Evolutionary conservation across 2,888 invertebrate genomes (phyloP).

Genomic region (Carcina quercana): DNA sequence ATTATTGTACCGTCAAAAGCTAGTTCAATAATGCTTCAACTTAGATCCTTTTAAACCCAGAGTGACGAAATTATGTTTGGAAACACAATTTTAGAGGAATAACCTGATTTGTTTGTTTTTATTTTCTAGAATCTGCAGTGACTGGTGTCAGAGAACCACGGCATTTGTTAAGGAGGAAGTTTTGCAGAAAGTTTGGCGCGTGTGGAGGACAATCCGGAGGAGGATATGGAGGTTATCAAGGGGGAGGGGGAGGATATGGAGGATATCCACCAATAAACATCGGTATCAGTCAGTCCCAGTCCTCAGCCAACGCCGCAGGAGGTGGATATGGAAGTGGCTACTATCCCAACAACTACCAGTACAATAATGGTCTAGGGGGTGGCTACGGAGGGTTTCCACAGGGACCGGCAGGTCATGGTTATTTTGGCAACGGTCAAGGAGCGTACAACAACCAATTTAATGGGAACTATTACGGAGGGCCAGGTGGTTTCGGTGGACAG

Average conservation of each 20-base stretch:
- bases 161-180: slow-evolving; percentile 31
- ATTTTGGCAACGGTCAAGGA: slow-evolving; percentile 39
- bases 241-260: slow-evolving; percentile 20
- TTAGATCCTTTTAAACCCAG: no score
- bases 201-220: slow-evolving; percentile 24
- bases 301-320: slow-evolving; percentile 48
- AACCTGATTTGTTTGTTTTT: slow-evolving; percentile 18
- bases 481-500: slow-evolving; percentile 29
- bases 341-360: slow-evolving; percentile 46
- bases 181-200: slow-evolving; percentile 43
- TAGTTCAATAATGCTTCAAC: no score
- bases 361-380: slow-evolving; percentile 23
- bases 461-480: slow-evolving; percentile 48
- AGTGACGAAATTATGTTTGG: no score
- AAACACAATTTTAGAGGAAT: no score
- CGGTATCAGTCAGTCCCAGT: slow-evolving; percentile 62
- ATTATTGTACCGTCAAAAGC: no score
- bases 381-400: slow-evolving; percentile 17
- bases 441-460: slow-evolving; percentile 55
- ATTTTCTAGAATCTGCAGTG: slow-evolving; percentile 27
- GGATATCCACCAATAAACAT: slow-evolving; percentile 51
- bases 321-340: slow-evolving; percentile 41
- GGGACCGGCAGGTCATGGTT: slow-evolving; percentile 22
- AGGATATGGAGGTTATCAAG: slow-evolving; percentile 15
- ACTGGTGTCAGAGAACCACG: slow-evolving; percentile 31